Evolutionary conservation across 2,888 invertebrate species (phyloP).

Genomic region (Macrophya annulata): DNA sequence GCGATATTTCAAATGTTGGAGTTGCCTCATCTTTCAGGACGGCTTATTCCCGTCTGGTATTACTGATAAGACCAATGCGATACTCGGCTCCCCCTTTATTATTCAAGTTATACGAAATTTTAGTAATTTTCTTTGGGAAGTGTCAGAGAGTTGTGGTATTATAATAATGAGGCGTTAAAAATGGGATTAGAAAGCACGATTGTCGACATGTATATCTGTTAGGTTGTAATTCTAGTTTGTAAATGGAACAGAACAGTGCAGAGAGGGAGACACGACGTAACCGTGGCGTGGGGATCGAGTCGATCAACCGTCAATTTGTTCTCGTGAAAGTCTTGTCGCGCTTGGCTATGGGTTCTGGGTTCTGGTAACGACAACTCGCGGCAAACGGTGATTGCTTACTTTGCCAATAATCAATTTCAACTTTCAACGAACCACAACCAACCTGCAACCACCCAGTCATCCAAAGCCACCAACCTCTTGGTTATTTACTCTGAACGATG

Average conservation of each 20-base stretch:
- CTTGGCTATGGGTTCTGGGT: neutral
- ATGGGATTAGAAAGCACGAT: constrained; percentile 12
- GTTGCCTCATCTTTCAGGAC: constrained; percentile 6
- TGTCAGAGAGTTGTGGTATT: neutral
- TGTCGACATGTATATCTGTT: neutral
- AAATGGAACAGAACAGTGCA: constrained; percentile 23
- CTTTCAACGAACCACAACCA: constrained; percentile 32
- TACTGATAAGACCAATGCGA: neutral
- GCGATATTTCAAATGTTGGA: constrained; percentile 25
- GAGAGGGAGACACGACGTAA: neutral
- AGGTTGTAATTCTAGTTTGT: constrained; percentile 26
- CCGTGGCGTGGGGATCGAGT: neutral
- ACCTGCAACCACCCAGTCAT: neutral
- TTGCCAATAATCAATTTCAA: constrained; percentile 54
- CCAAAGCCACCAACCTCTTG: constrained; percentile 1
- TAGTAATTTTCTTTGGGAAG: neutral
- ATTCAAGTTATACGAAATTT: neutral
- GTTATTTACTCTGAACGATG: constrained; percentile 33
- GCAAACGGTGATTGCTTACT: constrained; percentile 47
- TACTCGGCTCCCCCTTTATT: neutral
- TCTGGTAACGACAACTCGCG: constrained; percentile 30
- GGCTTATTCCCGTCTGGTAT: constrained; percentile 40
- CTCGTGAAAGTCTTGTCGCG: constrained; percentile 37
- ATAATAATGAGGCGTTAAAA: neutral
- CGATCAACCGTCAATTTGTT: constrained; percentile 40